A percentile compares a stretch with the other conserved stretches of the same genome.
Evolutionary conservation across 2,888 invertebrate genomes (phyloP).

Genomic region (Mylabris sibirica): DNA sequence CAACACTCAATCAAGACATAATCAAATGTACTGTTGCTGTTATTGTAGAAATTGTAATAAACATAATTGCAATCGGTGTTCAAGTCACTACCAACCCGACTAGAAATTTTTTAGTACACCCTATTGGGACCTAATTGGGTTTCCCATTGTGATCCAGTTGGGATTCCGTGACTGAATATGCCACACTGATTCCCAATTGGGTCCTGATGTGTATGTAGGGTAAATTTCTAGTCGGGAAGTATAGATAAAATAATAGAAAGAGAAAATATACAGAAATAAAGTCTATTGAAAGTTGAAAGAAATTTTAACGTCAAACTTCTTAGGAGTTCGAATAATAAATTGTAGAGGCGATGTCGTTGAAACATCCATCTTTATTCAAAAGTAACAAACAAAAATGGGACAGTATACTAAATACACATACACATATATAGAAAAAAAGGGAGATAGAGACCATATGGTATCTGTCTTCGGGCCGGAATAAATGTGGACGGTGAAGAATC

Average conservation of each 20-base stretch:
- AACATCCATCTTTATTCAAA: conserved; percentile 35
- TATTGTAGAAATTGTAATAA: neutral
- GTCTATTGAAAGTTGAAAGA: neutral
- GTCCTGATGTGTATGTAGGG: too few species aligned
- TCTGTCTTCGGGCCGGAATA: conserved; percentile 49
- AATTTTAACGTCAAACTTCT: conserved; percentile 16
- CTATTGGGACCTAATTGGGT: too few species aligned
- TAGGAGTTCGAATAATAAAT: conserved; percentile 32
- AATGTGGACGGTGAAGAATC: conserved; percentile 55
- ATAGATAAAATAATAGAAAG: neutral
- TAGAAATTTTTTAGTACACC: too few species aligned
- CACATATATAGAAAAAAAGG: neutral
- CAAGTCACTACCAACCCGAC: neutral
- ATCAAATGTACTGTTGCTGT: conserved; percentile 1
- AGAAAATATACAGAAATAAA: neutral
- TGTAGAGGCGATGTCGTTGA: conserved; percentile 26
- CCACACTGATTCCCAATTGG: too few species aligned
- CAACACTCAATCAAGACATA: conserved; percentile 5
- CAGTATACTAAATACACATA: conserved; percentile 20
- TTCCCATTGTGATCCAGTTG: too few species aligned
- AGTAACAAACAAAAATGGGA: conserved; percentile 34
- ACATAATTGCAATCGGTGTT: neutral
- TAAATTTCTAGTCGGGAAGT: too few species aligned
- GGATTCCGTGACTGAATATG: too few species aligned
- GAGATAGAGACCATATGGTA: conserved; percentile 48